phyloP scores from a whole-genome alignment of 2,797 vertebrate species.

The Argentina silus region DNA sequence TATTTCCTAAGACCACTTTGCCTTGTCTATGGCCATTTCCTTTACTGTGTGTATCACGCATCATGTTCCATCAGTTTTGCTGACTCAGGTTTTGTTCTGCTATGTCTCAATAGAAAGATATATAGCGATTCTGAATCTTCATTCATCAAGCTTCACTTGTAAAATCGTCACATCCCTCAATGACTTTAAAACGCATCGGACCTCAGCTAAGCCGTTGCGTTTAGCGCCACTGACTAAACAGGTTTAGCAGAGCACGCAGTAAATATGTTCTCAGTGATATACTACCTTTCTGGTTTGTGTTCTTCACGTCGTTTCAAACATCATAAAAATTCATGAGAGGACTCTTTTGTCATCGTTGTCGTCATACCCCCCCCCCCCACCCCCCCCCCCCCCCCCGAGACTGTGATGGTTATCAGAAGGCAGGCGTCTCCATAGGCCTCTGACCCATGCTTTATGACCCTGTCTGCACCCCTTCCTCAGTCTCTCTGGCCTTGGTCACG shows the following conservation, averaged over 20 bases:
- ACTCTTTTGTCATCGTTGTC: slow-evolving; percentile 28
- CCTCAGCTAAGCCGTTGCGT: neutral
- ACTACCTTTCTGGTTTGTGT: slow-evolving; percentile 43
- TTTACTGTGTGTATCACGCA: slow-evolving; percentile 32
- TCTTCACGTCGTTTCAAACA: slow-evolving; percentile 15
- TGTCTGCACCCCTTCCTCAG: slow-evolving; percentile 61
- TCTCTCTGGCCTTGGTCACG: slow-evolving; percentile 40
- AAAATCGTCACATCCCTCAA: slow-evolving; percentile 55
- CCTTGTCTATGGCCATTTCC: slow-evolving; percentile 26
- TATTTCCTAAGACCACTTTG: neutral
- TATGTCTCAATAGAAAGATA: slow-evolving; percentile 23
- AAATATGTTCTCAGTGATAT: slow-evolving; percentile 25
- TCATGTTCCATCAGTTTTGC: slow-evolving; percentile 21
- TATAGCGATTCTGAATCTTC: slow-evolving; percentile 23
- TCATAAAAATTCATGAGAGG: slow-evolving; percentile 53
- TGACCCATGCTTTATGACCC: slow-evolving; percentile 52
- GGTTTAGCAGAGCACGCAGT: slow-evolving; percentile 3
- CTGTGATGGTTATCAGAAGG: slow-evolving; percentile 42
- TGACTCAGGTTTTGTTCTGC: slow-evolving; percentile 37
- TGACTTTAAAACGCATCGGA: slow-evolving; percentile 44
- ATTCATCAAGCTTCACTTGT: slow-evolving; percentile 44
- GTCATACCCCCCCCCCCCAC: too few relatives aligned
- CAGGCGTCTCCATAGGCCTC: slow-evolving; percentile 19
- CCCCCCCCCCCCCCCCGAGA: slow-evolving; percentile 2
- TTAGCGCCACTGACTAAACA: neutral